A percentile compares a stretch with the other conserved stretches of the same genome.
phyloP scores from a whole-genome alignment of 2,888 invertebrate species.

The Caenorhabditis sp. region DNA sequence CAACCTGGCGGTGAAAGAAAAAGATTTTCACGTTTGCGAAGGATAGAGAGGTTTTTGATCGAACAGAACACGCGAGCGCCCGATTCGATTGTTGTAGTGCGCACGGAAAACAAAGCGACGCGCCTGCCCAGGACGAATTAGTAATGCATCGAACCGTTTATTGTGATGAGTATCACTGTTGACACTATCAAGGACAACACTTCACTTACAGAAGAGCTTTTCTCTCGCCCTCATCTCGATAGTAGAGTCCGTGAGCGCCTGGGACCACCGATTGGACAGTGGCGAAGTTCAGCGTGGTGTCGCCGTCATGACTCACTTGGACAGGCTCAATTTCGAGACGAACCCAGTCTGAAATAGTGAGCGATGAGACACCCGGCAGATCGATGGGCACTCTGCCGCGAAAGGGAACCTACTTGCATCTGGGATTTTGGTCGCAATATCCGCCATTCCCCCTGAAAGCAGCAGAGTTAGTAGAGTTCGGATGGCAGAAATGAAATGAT shows the following conservation, averaged over 20 bases:
- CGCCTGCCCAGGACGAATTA: constrained; percentile 3
- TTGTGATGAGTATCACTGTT: constrained; percentile 18
- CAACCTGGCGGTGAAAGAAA: constrained; percentile 22
- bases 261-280: constrained; percentile 72
- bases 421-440: constrained; percentile 47
- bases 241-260: constrained; percentile 73
- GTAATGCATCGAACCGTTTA: constrained; percentile 30
- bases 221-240: constrained; percentile 66
- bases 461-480: constrained; percentile 23
- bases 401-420: constrained; percentile 51
- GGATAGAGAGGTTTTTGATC: constrained; percentile 18
- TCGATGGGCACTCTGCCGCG: background rate
- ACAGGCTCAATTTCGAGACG: constrained; percentile 71
- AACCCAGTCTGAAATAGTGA: constrained; percentile 64
- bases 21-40: constrained; percentile 25
- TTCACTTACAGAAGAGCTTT: constrained; percentile 67
- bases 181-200: constrained; percentile 35
- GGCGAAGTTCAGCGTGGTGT: constrained; percentile 65
- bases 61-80: constrained; percentile 11
- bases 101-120: background rate
- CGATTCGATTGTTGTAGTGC: background rate
- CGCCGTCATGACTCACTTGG: constrained; percentile 65
- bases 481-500: constrained; percentile 20
- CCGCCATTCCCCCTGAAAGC: constrained; percentile 57
- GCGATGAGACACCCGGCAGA: background rate